Base-by-base conservation (phyloP, 2,113 vertebrate genomes). In the Aphelocoma coerulescens region DNA sequence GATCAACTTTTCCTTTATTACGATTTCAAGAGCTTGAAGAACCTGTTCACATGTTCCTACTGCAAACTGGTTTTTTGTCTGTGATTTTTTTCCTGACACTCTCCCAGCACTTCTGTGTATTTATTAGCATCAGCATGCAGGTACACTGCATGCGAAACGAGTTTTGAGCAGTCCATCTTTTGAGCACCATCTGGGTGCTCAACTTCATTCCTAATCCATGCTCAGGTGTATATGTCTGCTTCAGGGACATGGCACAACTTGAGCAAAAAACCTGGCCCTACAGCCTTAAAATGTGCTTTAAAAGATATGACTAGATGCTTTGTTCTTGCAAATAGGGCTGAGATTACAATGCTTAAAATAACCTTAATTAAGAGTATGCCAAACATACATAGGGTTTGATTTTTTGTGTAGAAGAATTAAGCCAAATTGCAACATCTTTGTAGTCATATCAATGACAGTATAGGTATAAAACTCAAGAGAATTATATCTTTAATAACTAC, bases 401-500 rank as follows among this genome's bases (percentile, higher is more conserved):
- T 79, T 87, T 90, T 90, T 28, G 4, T 43, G 28, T 37, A n/a
- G 75, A 85, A 81, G 32, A 90, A 86, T 86, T 92, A 90, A 66
- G 46, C 6, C 43, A 67, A 72, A 91, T 89, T 84, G 24, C 59
- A 71, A 57, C 24, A 41, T 61, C 52, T 91, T 89, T 75, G 35
- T 41, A n/a, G 37, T 85, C 14, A 3, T 75, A 65, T 59, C 69
- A 85, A 20, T 91, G 89, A 85, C n/a, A 87, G n/a, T 1, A 2
- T 39, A 65, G 33, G 17, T 85, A n/a, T 92, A 89, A 95, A 95
- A 89, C 57, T 78, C 44, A 49, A 65, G 68, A 95, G 81, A 96
- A 89, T 89, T 72, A 61, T 85, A 61, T 49, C 52, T 91, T 89
- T 91, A 92, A 58, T 94, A 72, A 58, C 76, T 85, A 23, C 49